These are phyloP conservation scores for Gasterosteus aculeatus DNA, from an alignment of 2,113 vertebrate species.

Conservation along the genomic window DNA sequence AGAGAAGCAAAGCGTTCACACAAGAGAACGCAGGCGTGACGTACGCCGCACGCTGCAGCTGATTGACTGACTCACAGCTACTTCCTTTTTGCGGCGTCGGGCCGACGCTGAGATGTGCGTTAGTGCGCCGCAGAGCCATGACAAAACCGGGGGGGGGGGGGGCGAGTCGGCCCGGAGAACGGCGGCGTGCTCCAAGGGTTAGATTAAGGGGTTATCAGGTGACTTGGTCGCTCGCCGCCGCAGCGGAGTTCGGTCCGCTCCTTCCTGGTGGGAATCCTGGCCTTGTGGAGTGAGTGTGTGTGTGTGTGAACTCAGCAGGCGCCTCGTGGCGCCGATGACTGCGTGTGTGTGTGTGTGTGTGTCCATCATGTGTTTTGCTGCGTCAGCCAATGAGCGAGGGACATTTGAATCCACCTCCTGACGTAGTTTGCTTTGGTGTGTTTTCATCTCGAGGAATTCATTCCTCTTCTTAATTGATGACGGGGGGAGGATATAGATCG, in stretches of 20 bases:
- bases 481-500: slow-evolving; percentile 69
- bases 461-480: slow-evolving; percentile 77
- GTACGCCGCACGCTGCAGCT: slow-evolving; percentile 63
- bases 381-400: slow-evolving; percentile 54
- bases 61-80: slow-evolving; percentile 67
- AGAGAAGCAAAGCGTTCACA: slow-evolving; percentile 25
- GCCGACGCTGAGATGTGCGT: slow-evolving; percentile 53
- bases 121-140: no score
- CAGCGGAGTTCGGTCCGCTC: slow-evolving; percentile 10
- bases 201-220: no score
- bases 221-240: no score
- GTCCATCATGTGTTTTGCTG: slow-evolving; percentile 66
- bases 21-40: slow-evolving; percentile 56
- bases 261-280: slow-evolving; percentile 71
- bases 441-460: slow-evolving; percentile 73
- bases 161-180: no score
- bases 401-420: slow-evolving; percentile 27
- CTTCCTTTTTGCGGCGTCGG: slow-evolving; percentile 66
- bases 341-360: slow-evolving; percentile 56
- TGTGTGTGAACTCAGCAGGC: slow-evolving; percentile 62
- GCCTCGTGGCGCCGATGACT: slow-evolving; percentile 62
- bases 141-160: no score
- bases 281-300: slow-evolving; percentile 23
- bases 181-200: no score
- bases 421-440: slow-evolving; percentile 53